Base-by-base conservation (phyloP, 1,140 invertebrate genomes). In the Branchinecta lynchi region DNA sequence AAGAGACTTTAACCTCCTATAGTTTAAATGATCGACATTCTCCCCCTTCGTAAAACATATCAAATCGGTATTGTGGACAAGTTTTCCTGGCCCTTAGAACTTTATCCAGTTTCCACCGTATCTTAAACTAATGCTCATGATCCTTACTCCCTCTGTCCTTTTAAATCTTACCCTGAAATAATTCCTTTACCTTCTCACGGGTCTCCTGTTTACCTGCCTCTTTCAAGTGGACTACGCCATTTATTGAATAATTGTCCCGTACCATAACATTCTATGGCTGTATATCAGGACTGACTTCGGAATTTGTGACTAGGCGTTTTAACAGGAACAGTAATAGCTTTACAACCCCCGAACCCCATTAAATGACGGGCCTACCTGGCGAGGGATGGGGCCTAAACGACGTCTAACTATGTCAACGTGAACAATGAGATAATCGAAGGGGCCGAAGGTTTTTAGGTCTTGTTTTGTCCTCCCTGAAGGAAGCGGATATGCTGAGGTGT, bases 371-470 rank as follows among this genome's bases (percentile, higher is more conserved):
- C 51, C 51, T 60, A 60, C 51, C 51, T 60, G 51, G 32, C 32
- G 5, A 32, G 32, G 32, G 32, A 32, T 32, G 32, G 32, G 51
- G 51, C 51, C 51, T 60, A 60, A 60, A 60, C 51, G 51, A 60
- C 17, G 51, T 60, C 12, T 60, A 60, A 60, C 51, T 60, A 60
- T 60, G 51, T 60, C 51, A 60, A 60, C 51, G 12, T 60, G 51
- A 60, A 60, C 51, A 60, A 60, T 60, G 51, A 60, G 51, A 60
- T 60, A 60, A 60, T 60, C 51, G 51, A 60, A 60, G 51, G 51
- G 51, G 51, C 32, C 32, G 32, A 32, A 32, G 32, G 32, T 15
- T 60, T 60, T 60, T 60, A 20, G 51, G 51, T 60, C 51, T 60
- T 60, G 51, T 60, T 60, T 60, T 60, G 17, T 15, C 12, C 17